phyloP scores from a whole-genome alignment of 2,797 vertebrate genomes.

The Manis crassicaudata region DNA sequence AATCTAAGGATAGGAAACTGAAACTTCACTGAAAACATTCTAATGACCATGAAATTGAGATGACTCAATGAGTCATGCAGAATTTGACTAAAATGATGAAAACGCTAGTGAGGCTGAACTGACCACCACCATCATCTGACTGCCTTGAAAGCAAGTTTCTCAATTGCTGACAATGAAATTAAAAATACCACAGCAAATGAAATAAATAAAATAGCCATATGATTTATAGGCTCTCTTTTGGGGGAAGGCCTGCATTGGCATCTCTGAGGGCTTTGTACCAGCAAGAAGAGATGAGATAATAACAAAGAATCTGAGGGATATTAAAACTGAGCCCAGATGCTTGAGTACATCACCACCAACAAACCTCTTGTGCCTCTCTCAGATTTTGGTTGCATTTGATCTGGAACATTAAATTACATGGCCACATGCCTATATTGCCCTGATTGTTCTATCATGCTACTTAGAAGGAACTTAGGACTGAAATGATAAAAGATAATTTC shows the following conservation, averaged over 20 bases:
- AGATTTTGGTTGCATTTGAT: not conserved
- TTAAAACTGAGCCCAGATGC: not conserved
- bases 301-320: not conserved
- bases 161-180: constrained; percentile 22
- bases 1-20: not conserved
- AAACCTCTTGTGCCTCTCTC: not conserved
- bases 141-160: not conserved
- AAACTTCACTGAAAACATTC: not conserved
- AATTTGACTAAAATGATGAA: constrained; percentile 22
- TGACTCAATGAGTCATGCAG: not conserved
- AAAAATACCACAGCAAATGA: constrained; percentile 10
- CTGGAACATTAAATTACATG: not conserved
- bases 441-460: not conserved
- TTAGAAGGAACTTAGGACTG: not conserved
- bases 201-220: not conserved
- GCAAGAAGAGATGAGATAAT: not conserved
- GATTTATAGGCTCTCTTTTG: not conserved
- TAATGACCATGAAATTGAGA: constrained; percentile 1
- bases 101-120: not conserved
- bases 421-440: not conserved
- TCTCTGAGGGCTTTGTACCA: not conserved
- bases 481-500: not conserved
- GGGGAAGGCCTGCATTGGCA: not conserved
- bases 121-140: not conserved
- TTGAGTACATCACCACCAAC: not conserved